Evolutionary conservation across 2,797 vertebrate species (phyloP), one percentile per base, ranked within the genome.

Genomic region (Coendou prehensilis): DNA sequence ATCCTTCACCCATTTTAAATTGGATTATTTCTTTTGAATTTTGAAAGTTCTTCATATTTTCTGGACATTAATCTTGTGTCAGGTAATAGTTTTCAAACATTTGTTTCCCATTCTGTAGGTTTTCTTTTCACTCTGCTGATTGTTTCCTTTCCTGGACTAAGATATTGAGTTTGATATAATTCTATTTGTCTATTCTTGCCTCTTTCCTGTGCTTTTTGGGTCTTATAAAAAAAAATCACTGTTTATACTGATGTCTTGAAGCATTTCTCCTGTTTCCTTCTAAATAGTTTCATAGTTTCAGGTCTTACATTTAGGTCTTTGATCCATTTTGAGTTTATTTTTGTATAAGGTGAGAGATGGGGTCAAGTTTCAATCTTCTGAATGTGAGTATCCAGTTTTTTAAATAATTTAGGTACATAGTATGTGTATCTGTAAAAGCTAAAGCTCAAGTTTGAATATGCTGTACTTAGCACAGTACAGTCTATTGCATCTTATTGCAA

Each of bases 11-110:
- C 47, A 85, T 47, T 79, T 89, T 37, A 67, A 76, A 17, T n/a
- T 59, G 28, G 13, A n/a, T 84, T 94, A 69, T 94, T 76, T 83
- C 6, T 50, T 89, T 78, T 69, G 13, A 64, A 50, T 52, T 93
- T 67, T 90, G 57, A 37, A 94, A 69, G 63, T 67, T 89, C 41
- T 78, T 83, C 23, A 47, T 41, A 47, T 47, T 23, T 50, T 79
- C 37, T 52, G 13, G 13, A 52, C 85, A 59, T 61, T 37, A 33
- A 90, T 90, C 22, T 7, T 79, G 73, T 52, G n/a, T 59, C 80
- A 57, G 75, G 56, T 18, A 30, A 41, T 41, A 59, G 41, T 54
- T 54, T 45, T 30, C 37, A 33, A 54, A 69, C 6, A 33, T 59
- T 52, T 56, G 54, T 59, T 89, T 33, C 11, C 30, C 9, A 28